Conservation (phyloP, 2,113 vertebrate species). For the Uropsilus gracilis region DNA sequence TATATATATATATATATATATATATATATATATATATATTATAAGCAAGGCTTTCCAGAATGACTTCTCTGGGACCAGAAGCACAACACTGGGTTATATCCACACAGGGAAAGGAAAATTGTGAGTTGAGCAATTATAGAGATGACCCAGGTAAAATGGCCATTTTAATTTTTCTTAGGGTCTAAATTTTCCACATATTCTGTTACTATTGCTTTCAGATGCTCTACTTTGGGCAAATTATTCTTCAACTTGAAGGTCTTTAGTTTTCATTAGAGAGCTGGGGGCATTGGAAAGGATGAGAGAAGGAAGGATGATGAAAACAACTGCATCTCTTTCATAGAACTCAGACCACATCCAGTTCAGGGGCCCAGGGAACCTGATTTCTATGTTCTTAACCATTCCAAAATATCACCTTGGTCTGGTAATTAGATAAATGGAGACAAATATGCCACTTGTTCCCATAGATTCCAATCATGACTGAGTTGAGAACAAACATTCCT, state of each 20-base stretch:
- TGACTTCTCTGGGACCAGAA: neutral
- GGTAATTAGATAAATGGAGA: conserved; percentile 85
- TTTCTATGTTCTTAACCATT: conserved; percentile 73
- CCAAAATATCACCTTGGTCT: conserved; percentile 79
- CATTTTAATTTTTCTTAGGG: neutral
- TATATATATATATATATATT: neutral
- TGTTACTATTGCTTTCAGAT: neutral
- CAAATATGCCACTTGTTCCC: conserved; percentile 82
- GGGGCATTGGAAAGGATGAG: neutral
- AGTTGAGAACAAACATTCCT: conserved; percentile 67
- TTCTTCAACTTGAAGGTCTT: conserved; percentile 7
- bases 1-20: too few species aligned
- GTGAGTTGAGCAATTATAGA: neutral
- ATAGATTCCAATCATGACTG: conserved; percentile 80
- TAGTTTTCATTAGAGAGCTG: neutral
- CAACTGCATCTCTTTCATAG: conserved; percentile 53
- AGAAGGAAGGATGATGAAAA: neutral
- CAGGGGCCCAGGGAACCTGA: conserved; percentile 1
- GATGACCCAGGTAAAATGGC: conserved; percentile 3
- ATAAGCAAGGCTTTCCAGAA: conserved; percentile 35
- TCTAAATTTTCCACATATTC: conserved; percentile 23
- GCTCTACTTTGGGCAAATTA: conserved; percentile 12
- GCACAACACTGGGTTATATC: conserved; percentile 13
- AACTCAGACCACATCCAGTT: conserved; percentile 66
- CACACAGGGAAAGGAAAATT: neutral